These are phyloP conservation scores for Galemys pyrenaicus DNA, from an alignment of 2,113 vertebrate species.

Conservation along the genomic window DNA sequence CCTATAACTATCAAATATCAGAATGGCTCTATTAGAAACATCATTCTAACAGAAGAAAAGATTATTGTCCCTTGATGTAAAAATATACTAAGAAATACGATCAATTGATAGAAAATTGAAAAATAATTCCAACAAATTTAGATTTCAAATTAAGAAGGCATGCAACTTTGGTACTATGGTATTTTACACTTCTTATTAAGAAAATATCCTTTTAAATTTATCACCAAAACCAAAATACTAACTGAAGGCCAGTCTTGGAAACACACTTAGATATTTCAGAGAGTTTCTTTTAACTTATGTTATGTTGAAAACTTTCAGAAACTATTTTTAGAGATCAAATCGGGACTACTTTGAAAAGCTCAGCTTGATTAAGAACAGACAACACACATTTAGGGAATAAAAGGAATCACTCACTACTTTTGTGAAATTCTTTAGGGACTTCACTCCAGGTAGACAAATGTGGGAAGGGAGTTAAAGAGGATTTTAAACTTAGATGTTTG, in stretches of 20 bases:
- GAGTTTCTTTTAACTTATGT: constrained; percentile 67
- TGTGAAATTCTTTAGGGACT: constrained; percentile 74
- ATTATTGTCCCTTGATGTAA: not conserved
- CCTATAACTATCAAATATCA: not conserved
- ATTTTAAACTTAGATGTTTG: constrained; percentile 72
- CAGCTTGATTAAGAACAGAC: constrained; percentile 80
- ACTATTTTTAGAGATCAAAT: constrained; percentile 82
- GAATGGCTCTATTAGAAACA: not conserved
- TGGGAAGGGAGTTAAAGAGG: constrained; percentile 68
- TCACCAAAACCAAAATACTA: constrained; percentile 63
- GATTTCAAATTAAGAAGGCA: not conserved
- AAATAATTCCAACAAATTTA: not conserved
- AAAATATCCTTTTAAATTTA: not conserved
- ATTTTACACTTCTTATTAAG: constrained; percentile 48
- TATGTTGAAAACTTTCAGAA: constrained; percentile 76
- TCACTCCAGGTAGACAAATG: constrained; percentile 63
- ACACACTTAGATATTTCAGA: constrained; percentile 66
- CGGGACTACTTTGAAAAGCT: constrained; percentile 82
- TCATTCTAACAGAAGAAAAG: not conserved
- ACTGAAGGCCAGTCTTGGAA: constrained; percentile 61
- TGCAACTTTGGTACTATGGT: constrained; percentile 10
- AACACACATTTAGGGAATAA: constrained; percentile 67
- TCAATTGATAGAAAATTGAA: not conserved
- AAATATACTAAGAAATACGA: not conserved
- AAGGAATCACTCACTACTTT: constrained; percentile 60